Evolutionary conservation across 2,797 vertebrate genomes (phyloP).

Genomic region (Adelosebastes latens): DNA sequence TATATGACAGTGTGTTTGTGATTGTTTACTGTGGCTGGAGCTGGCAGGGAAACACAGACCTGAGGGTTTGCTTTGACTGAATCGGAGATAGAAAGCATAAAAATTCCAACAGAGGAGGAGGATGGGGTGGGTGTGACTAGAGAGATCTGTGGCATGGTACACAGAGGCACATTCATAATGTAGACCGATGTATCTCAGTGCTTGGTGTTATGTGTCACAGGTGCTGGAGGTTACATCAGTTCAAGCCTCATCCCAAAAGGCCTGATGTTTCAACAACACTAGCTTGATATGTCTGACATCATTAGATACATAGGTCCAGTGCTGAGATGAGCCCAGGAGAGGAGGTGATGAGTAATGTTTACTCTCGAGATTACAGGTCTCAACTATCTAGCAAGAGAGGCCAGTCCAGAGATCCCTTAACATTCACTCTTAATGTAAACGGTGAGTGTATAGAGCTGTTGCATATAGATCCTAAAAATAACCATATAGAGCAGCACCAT

Average conservation of each 20-base stretch:
- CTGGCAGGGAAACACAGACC: slow-evolving; percentile 17
- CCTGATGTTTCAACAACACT: slow-evolving; percentile 40
- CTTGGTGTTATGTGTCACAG: slow-evolving; percentile 10
- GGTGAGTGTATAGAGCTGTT: slow-evolving; percentile 25
- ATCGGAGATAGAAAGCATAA: slow-evolving; percentile 19
- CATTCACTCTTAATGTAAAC: slow-evolving; percentile 35
- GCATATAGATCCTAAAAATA: slow-evolving; percentile 4
- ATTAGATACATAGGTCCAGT: slow-evolving; percentile 12
- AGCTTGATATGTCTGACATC: slow-evolving; percentile 58
- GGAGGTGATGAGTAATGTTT: slow-evolving; percentile 66
- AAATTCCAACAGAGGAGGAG: slow-evolving; percentile 1
- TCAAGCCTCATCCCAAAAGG: slow-evolving; percentile 23
- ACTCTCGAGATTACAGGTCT: slow-evolving; percentile 22
- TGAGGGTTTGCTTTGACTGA: slow-evolving; percentile 40
- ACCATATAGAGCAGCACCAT: neutral
- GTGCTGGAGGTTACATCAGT: slow-evolving; percentile 10
- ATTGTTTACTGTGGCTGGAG: slow-evolving; percentile 51
- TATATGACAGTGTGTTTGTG: slow-evolving; percentile 46
- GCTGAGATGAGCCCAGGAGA: slow-evolving; percentile 15
- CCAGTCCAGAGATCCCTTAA: neutral
- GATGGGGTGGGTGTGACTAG: neutral
- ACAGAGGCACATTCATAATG: neutral
- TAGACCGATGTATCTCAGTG: neutral
- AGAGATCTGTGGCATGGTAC: neutral
- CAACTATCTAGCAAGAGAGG: neutral